Percentiles rank a stretch among this genome's conserved stretches.
Evolutionary conservation across 2,888 invertebrate genomes (phyloP).

Genomic region (Drosophila prostipennis): DNA sequence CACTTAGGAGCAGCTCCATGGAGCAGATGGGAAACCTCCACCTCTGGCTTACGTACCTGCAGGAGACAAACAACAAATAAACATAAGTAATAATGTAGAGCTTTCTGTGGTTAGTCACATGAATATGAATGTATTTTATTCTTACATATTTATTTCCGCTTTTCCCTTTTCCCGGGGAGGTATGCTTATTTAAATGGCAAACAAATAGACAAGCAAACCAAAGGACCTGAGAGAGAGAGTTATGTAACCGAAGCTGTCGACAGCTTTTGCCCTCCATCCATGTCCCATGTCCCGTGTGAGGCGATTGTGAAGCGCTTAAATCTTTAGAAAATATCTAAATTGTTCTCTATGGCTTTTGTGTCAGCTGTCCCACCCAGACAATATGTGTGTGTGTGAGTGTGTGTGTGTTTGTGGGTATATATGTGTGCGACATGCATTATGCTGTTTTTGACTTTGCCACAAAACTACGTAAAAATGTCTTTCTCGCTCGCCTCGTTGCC

Average conservation of each 20-base stretch:
- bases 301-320: slow-evolving; percentile 62
- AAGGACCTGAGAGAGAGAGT: slow-evolving; percentile 14
- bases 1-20: slow-evolving; percentile 37
- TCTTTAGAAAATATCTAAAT: slow-evolving; percentile 76
- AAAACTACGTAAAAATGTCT: slow-evolving; percentile 69
- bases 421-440: slow-evolving; percentile 72
- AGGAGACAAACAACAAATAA: slow-evolving; percentile 62
- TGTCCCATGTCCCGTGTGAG: slow-evolving; percentile 40
- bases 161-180: slow-evolving; percentile 33
- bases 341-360: slow-evolving; percentile 76
- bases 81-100: slow-evolving; percentile 66
- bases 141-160: slow-evolving; percentile 23
- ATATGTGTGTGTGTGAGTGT: slow-evolving; percentile 27
- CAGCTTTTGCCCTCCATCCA: slow-evolving; percentile 55
- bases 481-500: slow-evolving; percentile 44
- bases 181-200: slow-evolving; percentile 76
- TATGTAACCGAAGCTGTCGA: slow-evolving; percentile 60
- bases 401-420: slow-evolving; percentile 7
- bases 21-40: slow-evolving; percentile 14
- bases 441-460: slow-evolving; percentile 77
- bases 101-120: slow-evolving; percentile 61
- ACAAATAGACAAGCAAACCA: slow-evolving; percentile 50
- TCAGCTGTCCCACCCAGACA: slow-evolving; percentile 71
- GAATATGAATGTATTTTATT: slow-evolving; percentile 62
- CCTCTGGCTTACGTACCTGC: slow-evolving; percentile 60